phyloP scores from a whole-genome alignment of 2,797 vertebrate genomes.

The Cyclura pinguis region DNA sequence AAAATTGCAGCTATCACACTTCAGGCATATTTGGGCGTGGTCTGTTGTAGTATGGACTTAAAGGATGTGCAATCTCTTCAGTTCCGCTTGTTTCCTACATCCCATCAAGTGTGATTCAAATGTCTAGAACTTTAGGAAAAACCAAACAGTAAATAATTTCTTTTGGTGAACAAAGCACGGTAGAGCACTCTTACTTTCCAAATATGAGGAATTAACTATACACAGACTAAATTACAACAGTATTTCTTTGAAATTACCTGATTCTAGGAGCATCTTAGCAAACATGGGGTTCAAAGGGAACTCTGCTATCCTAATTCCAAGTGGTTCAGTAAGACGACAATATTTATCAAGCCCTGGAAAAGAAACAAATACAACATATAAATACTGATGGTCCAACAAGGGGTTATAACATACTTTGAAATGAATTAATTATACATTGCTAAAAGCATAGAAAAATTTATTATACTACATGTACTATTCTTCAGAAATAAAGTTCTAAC shows the following conservation, averaged over 20 bases:
- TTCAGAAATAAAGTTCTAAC: neutral
- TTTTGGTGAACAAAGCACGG: neutral
- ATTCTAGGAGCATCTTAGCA: conserved; percentile 98
- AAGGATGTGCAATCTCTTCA: neutral
- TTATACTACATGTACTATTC: neutral
- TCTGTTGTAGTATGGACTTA: neutral
- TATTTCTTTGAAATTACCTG: conserved; percentile 76
- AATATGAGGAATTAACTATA: neutral
- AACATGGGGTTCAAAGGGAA: conserved; percentile 99
- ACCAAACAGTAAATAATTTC: neutral
- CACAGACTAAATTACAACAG: conserved; percentile 1
- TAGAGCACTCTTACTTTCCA: neutral
- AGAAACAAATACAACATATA: conserved; percentile 1
- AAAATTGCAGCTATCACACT: neutral
- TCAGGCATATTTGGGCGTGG: neutral
- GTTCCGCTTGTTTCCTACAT: neutral
- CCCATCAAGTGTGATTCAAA: neutral
- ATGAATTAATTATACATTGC: neutral
- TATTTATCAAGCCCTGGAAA: conserved; percentile 94
- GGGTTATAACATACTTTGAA: neutral
- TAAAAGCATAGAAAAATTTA: neutral
- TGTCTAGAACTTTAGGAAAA: neutral
- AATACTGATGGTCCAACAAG: neutral
- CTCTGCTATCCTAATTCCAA: conserved; percentile 95
- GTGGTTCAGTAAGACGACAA: conserved; percentile 92